phyloP scores from a whole-genome alignment of 2,113 vertebrate genomes.

The Lasiurus cinereus region DNA sequence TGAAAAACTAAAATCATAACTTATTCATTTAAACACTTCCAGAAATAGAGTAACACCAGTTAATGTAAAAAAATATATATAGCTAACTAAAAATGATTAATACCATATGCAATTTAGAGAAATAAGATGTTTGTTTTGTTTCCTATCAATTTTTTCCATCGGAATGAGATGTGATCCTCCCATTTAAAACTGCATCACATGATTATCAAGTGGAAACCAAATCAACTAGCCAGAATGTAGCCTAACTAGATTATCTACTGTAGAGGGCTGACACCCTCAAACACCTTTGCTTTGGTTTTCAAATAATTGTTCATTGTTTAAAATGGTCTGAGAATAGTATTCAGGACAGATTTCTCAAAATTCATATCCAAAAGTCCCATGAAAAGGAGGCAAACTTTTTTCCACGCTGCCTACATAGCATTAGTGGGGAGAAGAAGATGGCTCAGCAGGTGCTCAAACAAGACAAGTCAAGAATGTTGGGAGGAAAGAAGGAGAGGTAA shows the following conservation, averaged over 20 bases:
- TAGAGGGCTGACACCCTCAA: not conserved
- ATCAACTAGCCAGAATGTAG: not conserved
- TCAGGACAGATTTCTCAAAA: not conserved
- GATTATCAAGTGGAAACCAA: constrained; percentile 31
- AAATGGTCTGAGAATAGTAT: not conserved
- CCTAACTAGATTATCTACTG: not conserved
- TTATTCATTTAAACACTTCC: not conserved
- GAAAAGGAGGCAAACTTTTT: not conserved
- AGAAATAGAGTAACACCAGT: not conserved
- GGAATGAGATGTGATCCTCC: not conserved
- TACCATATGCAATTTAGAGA: not conserved
- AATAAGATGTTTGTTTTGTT: not conserved
- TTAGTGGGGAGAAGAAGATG: not conserved
- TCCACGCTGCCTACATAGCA: not conserved
- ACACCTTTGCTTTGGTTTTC: constrained; percentile 38
- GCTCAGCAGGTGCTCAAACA: not conserved
- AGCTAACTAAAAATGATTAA: not conserved
- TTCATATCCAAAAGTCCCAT: not conserved
- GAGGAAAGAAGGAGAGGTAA: not conserved
- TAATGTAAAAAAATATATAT: no score
- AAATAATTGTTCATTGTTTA: constrained; percentile 23
- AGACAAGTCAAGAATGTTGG: not conserved
- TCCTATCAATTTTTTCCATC: not conserved
- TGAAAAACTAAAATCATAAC: constrained; percentile 1
- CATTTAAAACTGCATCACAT: not conserved